phyloP scores from a whole-genome alignment of 2,113 vertebrate species.

The Noctilio leporinus region DNA sequence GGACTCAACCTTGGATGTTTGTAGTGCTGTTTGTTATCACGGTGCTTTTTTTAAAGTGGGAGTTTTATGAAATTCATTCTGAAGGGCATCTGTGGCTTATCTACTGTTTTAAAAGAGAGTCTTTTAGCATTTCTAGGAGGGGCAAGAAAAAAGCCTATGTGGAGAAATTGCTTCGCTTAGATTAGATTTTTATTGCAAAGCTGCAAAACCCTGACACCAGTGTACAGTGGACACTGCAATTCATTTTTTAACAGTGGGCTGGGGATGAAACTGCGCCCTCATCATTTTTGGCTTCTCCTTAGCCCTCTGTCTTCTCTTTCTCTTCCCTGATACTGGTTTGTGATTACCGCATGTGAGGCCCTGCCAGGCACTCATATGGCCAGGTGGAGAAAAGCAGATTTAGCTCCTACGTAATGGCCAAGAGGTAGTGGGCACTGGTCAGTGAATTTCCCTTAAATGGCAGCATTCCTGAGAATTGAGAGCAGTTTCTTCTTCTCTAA shows the following conservation, averaged over 20 bases:
- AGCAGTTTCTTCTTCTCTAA: neutral
- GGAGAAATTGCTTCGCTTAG: conserved; percentile 26
- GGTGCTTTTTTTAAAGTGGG: neutral
- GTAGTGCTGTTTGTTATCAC: neutral
- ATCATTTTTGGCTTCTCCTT: neutral
- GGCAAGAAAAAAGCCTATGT: conserved; percentile 32
- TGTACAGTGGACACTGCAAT: neutral
- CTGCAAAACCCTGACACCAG: neutral
- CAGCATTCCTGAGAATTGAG: neutral
- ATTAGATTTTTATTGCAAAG: conserved; percentile 1
- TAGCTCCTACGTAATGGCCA: neutral
- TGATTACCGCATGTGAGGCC: neutral
- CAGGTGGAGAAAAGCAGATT: neutral
- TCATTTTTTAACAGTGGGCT: neutral
- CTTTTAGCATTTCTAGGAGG: neutral
- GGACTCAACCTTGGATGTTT: neutral
- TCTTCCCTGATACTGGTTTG: neutral
- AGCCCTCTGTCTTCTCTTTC: neutral
- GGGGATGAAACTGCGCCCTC: neutral
- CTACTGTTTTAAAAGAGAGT: conserved; percentile 3
- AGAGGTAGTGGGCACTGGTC: neutral
- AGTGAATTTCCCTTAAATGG: neutral
- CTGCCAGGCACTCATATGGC: neutral
- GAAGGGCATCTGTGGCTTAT: neutral
- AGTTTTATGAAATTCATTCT: conserved; percentile 29